Evolutionary conservation across 2,888 invertebrate species (phyloP).

Genomic region (Galeruca laticollis): DNA sequence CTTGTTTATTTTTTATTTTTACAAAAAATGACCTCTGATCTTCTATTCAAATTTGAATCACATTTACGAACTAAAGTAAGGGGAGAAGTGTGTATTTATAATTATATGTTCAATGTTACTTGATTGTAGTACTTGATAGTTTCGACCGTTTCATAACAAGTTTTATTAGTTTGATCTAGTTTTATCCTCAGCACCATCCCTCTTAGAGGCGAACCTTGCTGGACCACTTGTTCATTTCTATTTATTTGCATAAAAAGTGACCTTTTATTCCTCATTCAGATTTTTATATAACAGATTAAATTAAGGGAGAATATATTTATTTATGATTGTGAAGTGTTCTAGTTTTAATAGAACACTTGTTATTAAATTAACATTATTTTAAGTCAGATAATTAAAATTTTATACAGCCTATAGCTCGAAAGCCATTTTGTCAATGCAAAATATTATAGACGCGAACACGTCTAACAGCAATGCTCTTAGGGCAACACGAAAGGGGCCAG

Average conservation of each 20-base stretch:
- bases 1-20: no score
- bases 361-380: background rate
- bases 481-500: constrained; percentile 50
- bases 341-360: no score
- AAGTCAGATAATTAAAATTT: constrained; percentile 14
- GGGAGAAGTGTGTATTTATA: no score
- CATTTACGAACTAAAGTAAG: no score
- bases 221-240: constrained; percentile 23
- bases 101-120: no score
- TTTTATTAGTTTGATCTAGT: constrained; percentile 19
- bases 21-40: no score
- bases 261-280: constrained; percentile 21
- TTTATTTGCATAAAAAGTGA: constrained; percentile 1
- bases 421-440: constrained; percentile 33
- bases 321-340: no score
- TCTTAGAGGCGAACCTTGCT: constrained; percentile 19
- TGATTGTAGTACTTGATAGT: no score
- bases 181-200: constrained; percentile 26
- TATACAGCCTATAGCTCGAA: constrained; percentile 11
- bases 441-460: constrained; percentile 26
- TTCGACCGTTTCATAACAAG: no score
- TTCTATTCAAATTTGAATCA: no score
- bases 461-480: constrained; percentile 42
- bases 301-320: background rate
- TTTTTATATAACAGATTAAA: constrained; percentile 17